A percentile compares a stretch with the other conserved stretches of the same genome.
These are phyloP conservation scores for Lutjanus argentimaculatus DNA, from an alignment of 2,797 vertebrate genomes.

Conservation along the genomic window DNA sequence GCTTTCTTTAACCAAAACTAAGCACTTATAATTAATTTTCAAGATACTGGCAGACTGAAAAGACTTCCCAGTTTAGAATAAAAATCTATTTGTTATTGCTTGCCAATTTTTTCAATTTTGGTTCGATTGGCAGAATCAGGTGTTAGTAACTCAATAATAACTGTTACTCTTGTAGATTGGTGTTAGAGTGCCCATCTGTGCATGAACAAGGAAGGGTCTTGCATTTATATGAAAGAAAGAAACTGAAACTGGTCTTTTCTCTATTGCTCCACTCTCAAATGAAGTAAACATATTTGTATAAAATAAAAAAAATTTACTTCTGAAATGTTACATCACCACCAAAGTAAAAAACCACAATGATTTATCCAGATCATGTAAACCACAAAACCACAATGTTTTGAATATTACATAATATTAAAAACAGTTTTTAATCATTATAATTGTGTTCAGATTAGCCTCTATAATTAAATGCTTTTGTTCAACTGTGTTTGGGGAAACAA, in stretches of 20 bases:
- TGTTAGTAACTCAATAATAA: not conserved
- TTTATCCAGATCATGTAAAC: too few species aligned
- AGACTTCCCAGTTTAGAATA: not conserved
- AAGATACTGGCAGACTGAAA: not conserved
- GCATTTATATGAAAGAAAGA: not conserved
- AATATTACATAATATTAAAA: conserved; percentile 4
- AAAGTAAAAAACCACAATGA: not conserved
- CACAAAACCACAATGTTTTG: not conserved
- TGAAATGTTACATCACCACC: conserved; percentile 1
- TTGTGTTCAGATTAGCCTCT: conserved; percentile 21
- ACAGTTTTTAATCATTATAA: conserved; percentile 1
- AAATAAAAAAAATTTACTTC: not conserved
- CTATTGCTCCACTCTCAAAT: not conserved
- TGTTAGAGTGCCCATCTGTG: not conserved
- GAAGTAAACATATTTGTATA: not conserved
- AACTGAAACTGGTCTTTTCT: not conserved
- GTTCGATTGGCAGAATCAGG: not conserved
- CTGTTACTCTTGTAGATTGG: not conserved
- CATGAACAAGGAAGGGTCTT: not conserved
- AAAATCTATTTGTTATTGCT: not conserved
- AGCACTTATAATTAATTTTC: not conserved
- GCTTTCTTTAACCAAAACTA: not conserved
- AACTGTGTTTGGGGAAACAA: conserved; percentile 27
- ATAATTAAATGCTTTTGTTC: conserved; percentile 32
- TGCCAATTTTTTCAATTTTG: not conserved